Evolutionary conservation across 2,113 vertebrate species (phyloP), one percentile per base, ranked within the genome.

Genomic region (Lagopus muta): DNA sequence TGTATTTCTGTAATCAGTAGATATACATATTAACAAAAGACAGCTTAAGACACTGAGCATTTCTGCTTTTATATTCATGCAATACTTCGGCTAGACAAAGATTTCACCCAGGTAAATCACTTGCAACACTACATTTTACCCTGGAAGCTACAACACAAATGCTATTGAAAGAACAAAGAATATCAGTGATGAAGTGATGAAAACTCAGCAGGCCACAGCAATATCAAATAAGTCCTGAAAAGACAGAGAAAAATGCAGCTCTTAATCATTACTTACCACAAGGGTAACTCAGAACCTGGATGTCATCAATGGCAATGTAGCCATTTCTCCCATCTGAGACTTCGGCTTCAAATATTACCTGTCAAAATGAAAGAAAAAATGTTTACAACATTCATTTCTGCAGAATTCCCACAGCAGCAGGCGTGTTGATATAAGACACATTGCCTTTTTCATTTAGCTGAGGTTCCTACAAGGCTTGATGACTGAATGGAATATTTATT

Each of bases 261-360:
- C 83, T 97, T 97, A 97, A 98, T 98, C 97, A 98, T 97, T 98
- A 98, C 99, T 99, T 98, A 99, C 99, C 99, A 90, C 99, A 99
- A 73, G 99, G 99, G 95, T 99, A 99, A 97, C 99, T 99, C 96
- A 99, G 96, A 88, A 99, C 99, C 97, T 99, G 99, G 96, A 99
- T 98, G 97, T 99, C 99, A 97, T 99, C 99, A 86, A 99, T 98
- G 97, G 99, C 99, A 93, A 99, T 99, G 97, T 99, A 99, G 95
- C 99, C 99, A 73, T 97, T 98, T 98, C 99, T 99, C 84, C 98
- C 98, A 96, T 98, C 98, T 82, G 98, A 99, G 92, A 99, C 98
- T 97, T 99, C 99, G 15, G 99, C 99, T 98, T 99, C 99, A 97
- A 99, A 99, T 97, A 99, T 99, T 96, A 99, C 99, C 99, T 99